Evolutionary conservation across 1,140 invertebrate genomes (phyloP).

Genomic region (Drosophila tani): DNA sequence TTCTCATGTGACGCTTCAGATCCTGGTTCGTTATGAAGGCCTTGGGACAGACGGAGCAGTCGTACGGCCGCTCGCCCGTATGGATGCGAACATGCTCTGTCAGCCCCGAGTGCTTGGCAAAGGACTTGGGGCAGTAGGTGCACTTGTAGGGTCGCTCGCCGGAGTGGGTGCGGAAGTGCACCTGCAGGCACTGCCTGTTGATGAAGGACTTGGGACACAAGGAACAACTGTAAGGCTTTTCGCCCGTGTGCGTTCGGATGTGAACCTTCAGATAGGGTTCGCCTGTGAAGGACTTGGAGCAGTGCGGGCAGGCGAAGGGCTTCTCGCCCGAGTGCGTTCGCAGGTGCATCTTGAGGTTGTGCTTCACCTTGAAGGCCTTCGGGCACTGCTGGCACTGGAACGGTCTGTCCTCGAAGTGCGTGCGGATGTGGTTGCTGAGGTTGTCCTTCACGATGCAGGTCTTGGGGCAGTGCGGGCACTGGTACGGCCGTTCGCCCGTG

Average conservation of each 20-base stretch:
- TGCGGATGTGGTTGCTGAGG: not conserved
- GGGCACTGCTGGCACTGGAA: constrained; percentile 4
- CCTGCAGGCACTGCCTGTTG: constrained; percentile 2
- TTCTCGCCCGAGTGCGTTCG: constrained; percentile 7
- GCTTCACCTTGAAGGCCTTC: constrained; percentile 4
- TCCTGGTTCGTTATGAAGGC: constrained; percentile 6
- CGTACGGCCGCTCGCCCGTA: constrained; percentile 8
- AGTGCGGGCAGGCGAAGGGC: constrained; percentile 1
- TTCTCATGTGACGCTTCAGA: constrained; percentile 9
- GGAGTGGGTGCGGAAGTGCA: constrained; percentile 6
- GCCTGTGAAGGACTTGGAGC: not conserved
- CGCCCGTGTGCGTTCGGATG: constrained; percentile 4
- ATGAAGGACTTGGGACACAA: constrained; percentile 4
- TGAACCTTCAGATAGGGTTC: constrained; percentile 5
- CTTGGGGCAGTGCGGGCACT: constrained; percentile 4
- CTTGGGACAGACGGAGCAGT: constrained; percentile 1
- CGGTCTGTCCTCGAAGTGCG: constrained; percentile 5
- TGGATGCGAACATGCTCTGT: constrained; percentile 4
- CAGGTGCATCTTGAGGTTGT: constrained; percentile 5
- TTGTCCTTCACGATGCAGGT: constrained; percentile 4
- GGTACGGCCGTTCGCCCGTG: constrained; percentile 1
- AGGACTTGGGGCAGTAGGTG: not conserved
- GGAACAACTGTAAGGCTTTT: constrained; percentile 4
- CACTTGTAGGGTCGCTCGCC: constrained; percentile 5
- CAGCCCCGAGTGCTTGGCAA: not conserved